Base-by-base conservation (phyloP, 2,797 vertebrate genomes). In the Aldrovandia affinis region DNA sequence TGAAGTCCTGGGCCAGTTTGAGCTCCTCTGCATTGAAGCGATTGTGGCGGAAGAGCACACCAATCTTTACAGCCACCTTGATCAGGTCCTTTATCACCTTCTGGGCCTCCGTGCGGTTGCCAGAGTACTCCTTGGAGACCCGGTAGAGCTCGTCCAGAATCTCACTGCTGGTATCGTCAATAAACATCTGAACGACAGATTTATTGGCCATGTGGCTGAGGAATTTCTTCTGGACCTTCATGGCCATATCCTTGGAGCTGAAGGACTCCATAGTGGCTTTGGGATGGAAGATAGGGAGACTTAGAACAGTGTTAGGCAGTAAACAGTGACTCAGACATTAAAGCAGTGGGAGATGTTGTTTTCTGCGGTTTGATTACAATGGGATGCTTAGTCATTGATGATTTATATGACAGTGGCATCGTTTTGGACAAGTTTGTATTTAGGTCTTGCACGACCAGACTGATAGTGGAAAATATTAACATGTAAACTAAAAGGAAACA, bases 111-210 rank as follows among this genome's bases (percentile, higher is more conserved):
- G 87, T 0, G 79, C 96, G 96, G 86, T 95, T 97, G 6, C 93
- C 95, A 0, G 94, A 95, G 91, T 94, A 95, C 83, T 95, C 95
- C 83, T 97, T 98, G 86, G 97, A 98, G 89, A 98, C 95, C 0
- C 94, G 95, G 93, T 98, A 98, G 14, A 98, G 96, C 89, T 98
- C 97, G 0, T 98, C 97, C 59, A 98, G 89, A 89, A 98, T 97
- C 90, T 97, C 96, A 0, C 96, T 96, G 91, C 94, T 97, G 75
- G 96, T 96, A 89, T 98, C 97, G 1, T 98, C 97, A 0, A 98
- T 96, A 90, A 98, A 97, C 94, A 97, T 96, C 33, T 97, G 96
- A 47, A 94, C 96, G 9, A 96, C 94, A 15, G 95, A 95, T 65
- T 97, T 97, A 84, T 81, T 96, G 28, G 96, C 97, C 96, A 98